A percentile compares a stretch with the other conserved stretches of the same genome.
These are phyloP conservation scores for Micronisus gabar DNA, from an alignment of 2,113 vertebrate genomes.

Conservation along the genomic window DNA sequence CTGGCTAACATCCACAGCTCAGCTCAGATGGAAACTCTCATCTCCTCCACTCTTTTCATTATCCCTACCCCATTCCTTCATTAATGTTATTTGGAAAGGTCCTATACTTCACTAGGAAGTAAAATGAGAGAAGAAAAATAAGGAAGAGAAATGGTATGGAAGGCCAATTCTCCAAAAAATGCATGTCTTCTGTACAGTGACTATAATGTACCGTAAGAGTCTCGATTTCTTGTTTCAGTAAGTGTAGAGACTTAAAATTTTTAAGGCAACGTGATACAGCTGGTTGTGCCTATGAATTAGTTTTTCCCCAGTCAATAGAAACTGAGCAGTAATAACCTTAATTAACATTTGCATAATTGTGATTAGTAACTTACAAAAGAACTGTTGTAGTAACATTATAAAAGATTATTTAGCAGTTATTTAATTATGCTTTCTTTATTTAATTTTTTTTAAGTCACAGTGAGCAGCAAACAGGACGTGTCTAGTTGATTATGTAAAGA, in stretches of 20 bases:
- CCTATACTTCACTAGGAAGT: background rate
- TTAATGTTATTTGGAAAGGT: background rate
- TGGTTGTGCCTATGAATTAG: slow-evolving; percentile 52
- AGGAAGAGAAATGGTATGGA: background rate
- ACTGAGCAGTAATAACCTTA: slow-evolving; percentile 68
- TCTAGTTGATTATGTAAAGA: slow-evolving; percentile 71
- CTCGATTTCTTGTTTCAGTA: background rate
- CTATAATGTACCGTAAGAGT: background rate
- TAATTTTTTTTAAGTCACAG: slow-evolving; percentile 65
- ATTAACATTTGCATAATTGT: slow-evolving; percentile 76
- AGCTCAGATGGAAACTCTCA: background rate
- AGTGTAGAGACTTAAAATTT: slow-evolving; percentile 42
- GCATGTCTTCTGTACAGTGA: background rate
- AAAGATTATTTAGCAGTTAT: slow-evolving; percentile 63
- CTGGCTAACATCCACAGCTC: background rate
- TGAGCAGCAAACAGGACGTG: slow-evolving; percentile 56
- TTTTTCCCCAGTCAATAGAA: slow-evolving; percentile 58
- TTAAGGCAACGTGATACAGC: slow-evolving; percentile 35
- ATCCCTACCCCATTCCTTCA: background rate
- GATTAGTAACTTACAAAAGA: slow-evolving; percentile 72
- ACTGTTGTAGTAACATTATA: slow-evolving; percentile 59
- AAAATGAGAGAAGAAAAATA: background rate
- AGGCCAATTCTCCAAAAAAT: background rate
- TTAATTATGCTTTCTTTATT: slow-evolving; percentile 60
- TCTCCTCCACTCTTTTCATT: background rate